Evolutionary conservation across 2,888 invertebrate species (phyloP).

Genomic region (Coecobrya sp.): DNA sequence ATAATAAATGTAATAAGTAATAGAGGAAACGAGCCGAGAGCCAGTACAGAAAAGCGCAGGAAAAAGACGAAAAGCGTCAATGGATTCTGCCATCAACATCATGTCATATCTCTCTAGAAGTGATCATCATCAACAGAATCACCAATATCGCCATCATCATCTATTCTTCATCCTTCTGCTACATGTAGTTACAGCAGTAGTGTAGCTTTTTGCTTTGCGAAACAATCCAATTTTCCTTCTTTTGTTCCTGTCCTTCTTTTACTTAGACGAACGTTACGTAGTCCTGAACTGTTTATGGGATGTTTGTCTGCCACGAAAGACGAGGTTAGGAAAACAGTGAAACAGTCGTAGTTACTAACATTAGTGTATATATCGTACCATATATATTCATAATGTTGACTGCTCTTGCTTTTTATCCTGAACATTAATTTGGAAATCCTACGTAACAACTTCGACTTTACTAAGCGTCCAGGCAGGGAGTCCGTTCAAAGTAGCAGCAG

Average conservation of each 20-base stretch:
- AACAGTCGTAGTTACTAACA: not conserved
- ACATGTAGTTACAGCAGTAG: not conserved
- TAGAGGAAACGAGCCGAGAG: not conserved
- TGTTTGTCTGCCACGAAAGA: not conserved
- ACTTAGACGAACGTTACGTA: not conserved
- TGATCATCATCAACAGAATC: constrained; percentile 33
- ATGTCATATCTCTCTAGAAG: constrained; percentile 46
- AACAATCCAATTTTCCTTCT: constrained; percentile 68
- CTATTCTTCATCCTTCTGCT: not conserved
- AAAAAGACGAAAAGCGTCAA: constrained; percentile 1
- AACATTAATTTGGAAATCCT: constrained; percentile 68
- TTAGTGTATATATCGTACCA: not conserved
- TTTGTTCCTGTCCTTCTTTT: constrained; percentile 57
- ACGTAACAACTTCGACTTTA: constrained; percentile 16
- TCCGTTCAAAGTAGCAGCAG: not conserved
- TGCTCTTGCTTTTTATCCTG: not conserved
- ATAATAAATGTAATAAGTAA: not conserved
- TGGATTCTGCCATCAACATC: constrained; percentile 16
- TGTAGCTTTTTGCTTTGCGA: constrained; percentile 6
- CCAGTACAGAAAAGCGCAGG: not conserved
- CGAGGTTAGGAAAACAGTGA: not conserved
- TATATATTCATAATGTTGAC: not conserved
- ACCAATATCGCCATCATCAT: constrained; percentile 31
- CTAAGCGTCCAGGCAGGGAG: not conserved
- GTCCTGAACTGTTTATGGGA: not conserved